A percentile compares a stretch with the other conserved stretches of the same genome.
These are phyloP conservation scores for Anticlea derivata DNA, from an alignment of 2,888 invertebrate genomes.

Conservation along the genomic window DNA sequence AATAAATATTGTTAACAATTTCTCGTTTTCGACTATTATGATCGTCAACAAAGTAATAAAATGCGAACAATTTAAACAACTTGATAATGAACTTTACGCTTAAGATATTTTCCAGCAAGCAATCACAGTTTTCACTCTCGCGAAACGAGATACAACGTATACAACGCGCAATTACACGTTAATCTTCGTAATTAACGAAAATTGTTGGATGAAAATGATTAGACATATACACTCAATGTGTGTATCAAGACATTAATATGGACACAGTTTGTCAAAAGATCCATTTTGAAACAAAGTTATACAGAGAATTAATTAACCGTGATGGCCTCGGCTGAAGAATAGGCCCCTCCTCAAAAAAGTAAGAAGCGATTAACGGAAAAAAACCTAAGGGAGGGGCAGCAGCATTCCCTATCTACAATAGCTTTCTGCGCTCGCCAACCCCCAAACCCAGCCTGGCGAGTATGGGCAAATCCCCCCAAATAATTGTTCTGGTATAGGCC, in stretches of 20 bases:
- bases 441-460: too few species aligned
- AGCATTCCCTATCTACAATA: too few species aligned
- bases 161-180: slow-evolving; percentile 45
- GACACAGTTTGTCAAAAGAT: too few species aligned
- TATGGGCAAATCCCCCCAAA: too few species aligned
- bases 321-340: too few species aligned
- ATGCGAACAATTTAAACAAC: slow-evolving; percentile 8
- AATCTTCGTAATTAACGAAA: slow-evolving; percentile 50
- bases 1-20: background rate
- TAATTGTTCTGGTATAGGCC: too few species aligned
- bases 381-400: too few species aligned
- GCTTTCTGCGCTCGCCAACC: too few species aligned
- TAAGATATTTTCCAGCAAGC: slow-evolving; percentile 48
- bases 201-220: slow-evolving; percentile 45
- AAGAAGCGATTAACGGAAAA: too few species aligned
- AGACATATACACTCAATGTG: slow-evolving; percentile 25
- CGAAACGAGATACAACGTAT: slow-evolving; percentile 42
- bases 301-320: too few species aligned
- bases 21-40: background rate
- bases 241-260: slow-evolving; percentile 15
- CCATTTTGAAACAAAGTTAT: too few species aligned
- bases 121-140: slow-evolving; percentile 56
- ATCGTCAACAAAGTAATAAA: background rate
- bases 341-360: too few species aligned
- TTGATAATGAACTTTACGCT: slow-evolving; percentile 50